phyloP scores from a whole-genome alignment of 2,888 invertebrate species.

The Drosophila helvetica region DNA sequence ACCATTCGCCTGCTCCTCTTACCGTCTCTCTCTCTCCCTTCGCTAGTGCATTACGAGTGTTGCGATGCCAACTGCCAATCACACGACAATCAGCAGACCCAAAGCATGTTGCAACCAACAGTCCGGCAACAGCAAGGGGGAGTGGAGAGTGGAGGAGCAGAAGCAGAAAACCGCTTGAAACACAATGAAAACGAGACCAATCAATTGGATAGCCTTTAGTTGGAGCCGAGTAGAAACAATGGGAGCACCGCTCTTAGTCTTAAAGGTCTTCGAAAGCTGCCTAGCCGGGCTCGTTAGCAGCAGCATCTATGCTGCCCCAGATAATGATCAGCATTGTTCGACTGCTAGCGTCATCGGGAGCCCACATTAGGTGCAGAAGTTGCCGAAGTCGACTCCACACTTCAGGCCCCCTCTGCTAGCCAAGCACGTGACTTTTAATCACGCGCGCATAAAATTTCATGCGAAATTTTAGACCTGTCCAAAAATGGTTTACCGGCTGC shows the following conservation, averaged over 20 bases:
- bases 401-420: conserved; percentile 23
- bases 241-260: conserved; percentile 43
- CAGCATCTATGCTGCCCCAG: conserved; percentile 57
- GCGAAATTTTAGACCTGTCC: conserved; percentile 45
- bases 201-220: conserved; percentile 63
- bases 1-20: conserved; percentile 16
- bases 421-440: conserved; percentile 81
- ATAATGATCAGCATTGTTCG: conserved; percentile 75
- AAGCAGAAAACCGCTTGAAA: conserved; percentile 32
- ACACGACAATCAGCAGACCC: conserved; percentile 56
- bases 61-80: conserved; percentile 63
- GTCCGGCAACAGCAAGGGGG: conserved; percentile 12
- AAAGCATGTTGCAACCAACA: conserved; percentile 57
- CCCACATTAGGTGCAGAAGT: conserved; percentile 65
- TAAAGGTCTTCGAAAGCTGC: conserved; percentile 30
- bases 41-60: conserved; percentile 7
- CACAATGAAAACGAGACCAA: conserved; percentile 66
- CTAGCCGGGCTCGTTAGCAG: conserved; percentile 58
- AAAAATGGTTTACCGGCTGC: conserved; percentile 14
- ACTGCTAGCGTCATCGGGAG: conserved; percentile 20
- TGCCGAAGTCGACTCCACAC: not conserved
- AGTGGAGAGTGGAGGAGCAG: not conserved
- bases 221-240: conserved; percentile 48
- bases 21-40: conserved; percentile 7
- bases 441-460: conserved; percentile 74